phyloP scores from a whole-genome alignment of 2,888 invertebrate genomes.

The Acrobasis repandana region DNA sequence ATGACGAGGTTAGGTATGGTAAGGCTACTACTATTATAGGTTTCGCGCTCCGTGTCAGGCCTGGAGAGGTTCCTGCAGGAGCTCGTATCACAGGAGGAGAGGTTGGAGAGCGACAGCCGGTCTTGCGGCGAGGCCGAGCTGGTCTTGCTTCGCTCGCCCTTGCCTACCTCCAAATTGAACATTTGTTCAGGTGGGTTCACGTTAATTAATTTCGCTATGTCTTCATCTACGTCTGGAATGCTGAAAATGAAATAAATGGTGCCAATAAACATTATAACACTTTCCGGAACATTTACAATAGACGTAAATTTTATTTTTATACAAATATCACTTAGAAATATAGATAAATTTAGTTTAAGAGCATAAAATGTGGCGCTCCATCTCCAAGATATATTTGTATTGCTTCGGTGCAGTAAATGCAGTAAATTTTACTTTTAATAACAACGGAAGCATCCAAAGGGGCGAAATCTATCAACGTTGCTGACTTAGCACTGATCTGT shows the following conservation, averaged over 20 bases:
- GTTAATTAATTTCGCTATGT: conserved; percentile 76
- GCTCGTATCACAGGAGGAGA: conserved; percentile 75
- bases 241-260: conserved; percentile 45
- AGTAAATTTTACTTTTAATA: too few relatives aligned
- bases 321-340: too few relatives aligned
- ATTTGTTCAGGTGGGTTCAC: conserved; percentile 59
- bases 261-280: conserved; percentile 28
- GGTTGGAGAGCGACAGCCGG: conserved; percentile 68
- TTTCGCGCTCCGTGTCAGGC: conserved; percentile 57
- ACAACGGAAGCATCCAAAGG: too few relatives aligned
- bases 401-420: too few relatives aligned
- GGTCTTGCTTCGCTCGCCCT: conserved; percentile 54
- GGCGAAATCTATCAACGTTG: too few relatives aligned
- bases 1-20: conserved; percentile 78
- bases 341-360: too few relatives aligned
- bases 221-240: conserved; percentile 82
- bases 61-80: conserved; percentile 73
- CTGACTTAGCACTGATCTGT: too few relatives aligned
- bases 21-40: conserved; percentile 70
- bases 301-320: too few relatives aligned
- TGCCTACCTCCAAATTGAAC: conserved; percentile 60
- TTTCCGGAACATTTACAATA: too few relatives aligned
- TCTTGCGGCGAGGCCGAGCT: conserved; percentile 65
- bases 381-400: too few relatives aligned
- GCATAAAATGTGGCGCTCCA: too few relatives aligned